Percentiles rank a stretch among this genome's conserved stretches.
These are phyloP conservation scores for Archilochus colubris DNA, from an alignment of 2,113 vertebrate species.

Conservation along the genomic window DNA sequence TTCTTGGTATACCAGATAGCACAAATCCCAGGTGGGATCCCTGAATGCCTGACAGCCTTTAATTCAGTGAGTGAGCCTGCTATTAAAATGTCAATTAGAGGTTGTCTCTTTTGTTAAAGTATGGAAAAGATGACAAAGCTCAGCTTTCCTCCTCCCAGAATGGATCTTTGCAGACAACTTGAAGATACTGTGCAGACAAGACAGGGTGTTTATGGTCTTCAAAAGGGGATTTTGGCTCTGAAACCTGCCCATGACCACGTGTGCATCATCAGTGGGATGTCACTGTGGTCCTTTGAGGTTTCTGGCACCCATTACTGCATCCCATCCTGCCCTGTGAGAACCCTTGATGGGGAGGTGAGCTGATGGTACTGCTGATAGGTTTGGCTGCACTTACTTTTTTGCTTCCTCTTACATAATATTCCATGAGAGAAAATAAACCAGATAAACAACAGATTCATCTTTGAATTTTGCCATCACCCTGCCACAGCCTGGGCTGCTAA, in stretches of 20 bases:
- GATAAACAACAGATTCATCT: background rate
- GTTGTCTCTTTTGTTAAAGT: background rate
- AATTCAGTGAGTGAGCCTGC: background rate
- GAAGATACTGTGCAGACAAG: background rate
- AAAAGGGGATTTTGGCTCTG: background rate
- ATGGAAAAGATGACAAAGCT: background rate
- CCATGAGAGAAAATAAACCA: background rate
- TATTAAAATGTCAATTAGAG: background rate
- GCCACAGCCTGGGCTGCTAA: background rate
- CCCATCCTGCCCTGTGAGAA: background rate
- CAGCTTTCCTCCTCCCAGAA: background rate
- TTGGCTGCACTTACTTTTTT: background rate
- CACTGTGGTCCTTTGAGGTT: background rate
- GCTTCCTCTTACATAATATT: background rate
- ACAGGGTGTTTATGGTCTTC: background rate
- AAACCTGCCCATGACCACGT: background rate
- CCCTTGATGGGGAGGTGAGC: background rate
- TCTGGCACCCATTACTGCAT: background rate
- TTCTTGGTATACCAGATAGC: background rate
- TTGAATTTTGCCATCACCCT: background rate
- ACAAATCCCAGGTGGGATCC: background rate
- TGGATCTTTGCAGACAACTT: background rate
- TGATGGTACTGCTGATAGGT: background rate
- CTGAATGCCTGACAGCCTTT: background rate
- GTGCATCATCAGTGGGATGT: too few relatives aligned